Evolutionary conservation across 2,888 invertebrate species (phyloP), one percentile per base, ranked within the genome.

Genomic region (Microchrysa polita): DNA sequence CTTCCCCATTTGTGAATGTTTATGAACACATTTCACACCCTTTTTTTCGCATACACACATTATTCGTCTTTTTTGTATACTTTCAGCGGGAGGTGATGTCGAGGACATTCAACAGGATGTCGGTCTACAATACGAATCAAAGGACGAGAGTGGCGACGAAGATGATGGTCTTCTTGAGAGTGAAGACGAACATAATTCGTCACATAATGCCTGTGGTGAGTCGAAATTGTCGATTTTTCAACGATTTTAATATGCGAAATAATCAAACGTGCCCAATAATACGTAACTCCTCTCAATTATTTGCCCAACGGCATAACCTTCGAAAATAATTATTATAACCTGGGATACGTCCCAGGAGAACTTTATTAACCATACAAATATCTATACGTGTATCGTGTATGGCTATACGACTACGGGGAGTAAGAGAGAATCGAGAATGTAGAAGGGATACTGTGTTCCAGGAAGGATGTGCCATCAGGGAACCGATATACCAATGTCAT

Each of bases 101-200:
- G 75, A 75, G 42, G 75, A 75, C 16, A 72, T 73, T 63, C 75
- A 75, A 65, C 75, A 75, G 71, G 69, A 63, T 57, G 40, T 20
- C 40, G 40, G 20, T 40, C 55, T 55, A 55, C 55, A 69, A 20
- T 55, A 18, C 40, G 69, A 69, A 69, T 34, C 69, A 12, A 69
- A 55, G 55, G 69, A 55, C 55, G 69, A 69, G 16, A 60, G 27
- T 48, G 59, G n/a, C 42, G 72, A 48, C 0, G 60, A 59, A 12
- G 48, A 60, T n/a, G 72, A 72, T n/a, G 59, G 20, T 16, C 42
- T 9, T 20, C 27, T 34, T 34, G 48, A 12, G 14, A 72, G 44
- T 23, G 48, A 72, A 16, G 72, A 48, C 52, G 72, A 60, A 2
- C 20, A 60, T n/a, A 10, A 10, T 5, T 40, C 57, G 2, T 22